phyloP scores from a whole-genome alignment of 1,140 invertebrate species.

The Hylyphantes graminicola region DNA sequence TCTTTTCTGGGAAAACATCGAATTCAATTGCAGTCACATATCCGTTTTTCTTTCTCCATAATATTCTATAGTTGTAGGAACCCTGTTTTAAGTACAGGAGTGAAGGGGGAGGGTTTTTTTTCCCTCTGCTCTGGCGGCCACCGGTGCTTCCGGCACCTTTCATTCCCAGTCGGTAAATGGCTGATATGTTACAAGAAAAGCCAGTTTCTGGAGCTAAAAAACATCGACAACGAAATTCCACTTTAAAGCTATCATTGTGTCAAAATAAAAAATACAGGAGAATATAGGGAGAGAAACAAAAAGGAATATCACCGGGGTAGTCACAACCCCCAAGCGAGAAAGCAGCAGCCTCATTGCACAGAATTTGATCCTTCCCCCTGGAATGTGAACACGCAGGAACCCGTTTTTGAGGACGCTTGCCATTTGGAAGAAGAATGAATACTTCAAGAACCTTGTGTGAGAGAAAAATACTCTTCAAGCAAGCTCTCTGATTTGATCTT shows the following conservation, averaged over 20 bases:
- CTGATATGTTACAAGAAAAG: too few relatives aligned
- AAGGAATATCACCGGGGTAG: constrained; percentile 34
- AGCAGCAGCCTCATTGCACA: constrained; percentile 53
- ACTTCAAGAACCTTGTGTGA: neutral
- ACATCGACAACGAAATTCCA: constrained; percentile 28
- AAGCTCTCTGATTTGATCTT: constrained; percentile 59
- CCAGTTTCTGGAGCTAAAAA: neutral
- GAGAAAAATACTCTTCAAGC: constrained; percentile 46
- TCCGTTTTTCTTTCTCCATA: too few relatives aligned
- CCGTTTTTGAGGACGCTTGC: neutral
- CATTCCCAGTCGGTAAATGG: too few relatives aligned
- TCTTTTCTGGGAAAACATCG: too few relatives aligned
- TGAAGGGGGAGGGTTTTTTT: too few relatives aligned
- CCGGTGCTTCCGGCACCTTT: too few relatives aligned
- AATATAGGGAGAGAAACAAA: constrained; percentile 21
- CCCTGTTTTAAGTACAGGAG: too few relatives aligned
- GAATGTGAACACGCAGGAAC: constrained; percentile 30
- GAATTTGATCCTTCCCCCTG: constrained; percentile 44
- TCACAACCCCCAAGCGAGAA: constrained; percentile 20
- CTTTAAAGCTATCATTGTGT: constrained; percentile 17
- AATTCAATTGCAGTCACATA: too few relatives aligned
- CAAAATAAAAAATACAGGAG: neutral
- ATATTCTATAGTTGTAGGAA: too few relatives aligned
- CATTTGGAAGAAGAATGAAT: neutral
- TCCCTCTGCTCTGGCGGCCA: too few relatives aligned